Evolutionary conservation across 2,797 vertebrate species (phyloP).

Genomic region (Heliangelus exortis): DNA sequence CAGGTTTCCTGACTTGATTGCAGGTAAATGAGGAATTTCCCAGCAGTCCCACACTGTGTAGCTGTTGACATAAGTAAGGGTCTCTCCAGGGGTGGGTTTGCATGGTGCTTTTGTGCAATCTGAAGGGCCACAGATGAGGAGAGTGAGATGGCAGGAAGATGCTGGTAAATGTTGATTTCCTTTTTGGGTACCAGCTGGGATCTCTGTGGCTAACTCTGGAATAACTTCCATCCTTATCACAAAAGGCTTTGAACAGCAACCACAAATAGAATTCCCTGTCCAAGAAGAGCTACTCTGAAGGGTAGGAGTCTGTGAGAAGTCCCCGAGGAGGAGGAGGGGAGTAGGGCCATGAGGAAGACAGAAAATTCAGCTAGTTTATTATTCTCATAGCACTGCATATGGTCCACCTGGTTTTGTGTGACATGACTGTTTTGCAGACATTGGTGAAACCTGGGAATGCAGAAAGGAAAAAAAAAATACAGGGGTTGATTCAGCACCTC

Average conservation of each 20-base stretch:
- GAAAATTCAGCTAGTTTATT: background rate
- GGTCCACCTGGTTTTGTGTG: background rate
- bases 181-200: background rate
- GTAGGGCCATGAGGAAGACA: background rate
- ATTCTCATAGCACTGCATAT: background rate
- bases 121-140: background rate
- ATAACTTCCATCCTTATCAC: background rate
- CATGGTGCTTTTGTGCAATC: background rate
- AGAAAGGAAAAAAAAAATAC: background rate
- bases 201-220: background rate
- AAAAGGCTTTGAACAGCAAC: background rate
- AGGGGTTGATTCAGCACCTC: background rate
- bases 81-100: background rate
- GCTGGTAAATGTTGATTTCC: accelerated
- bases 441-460: background rate
- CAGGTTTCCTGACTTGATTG: background rate
- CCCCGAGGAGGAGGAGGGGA: background rate
- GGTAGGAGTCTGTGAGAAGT: background rate
- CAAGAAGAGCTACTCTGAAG: background rate
- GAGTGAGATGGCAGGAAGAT: background rate
- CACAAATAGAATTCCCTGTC: background rate
- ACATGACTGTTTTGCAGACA: background rate
- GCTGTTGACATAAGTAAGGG: background rate
- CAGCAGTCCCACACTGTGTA: background rate
- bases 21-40: background rate